A percentile compares a stretch with the other conserved stretches of the same genome.
These are phyloP conservation scores for Tetranychus truncatus DNA, from an alignment of 2,888 invertebrate genomes.

Conservation along the genomic window DNA sequence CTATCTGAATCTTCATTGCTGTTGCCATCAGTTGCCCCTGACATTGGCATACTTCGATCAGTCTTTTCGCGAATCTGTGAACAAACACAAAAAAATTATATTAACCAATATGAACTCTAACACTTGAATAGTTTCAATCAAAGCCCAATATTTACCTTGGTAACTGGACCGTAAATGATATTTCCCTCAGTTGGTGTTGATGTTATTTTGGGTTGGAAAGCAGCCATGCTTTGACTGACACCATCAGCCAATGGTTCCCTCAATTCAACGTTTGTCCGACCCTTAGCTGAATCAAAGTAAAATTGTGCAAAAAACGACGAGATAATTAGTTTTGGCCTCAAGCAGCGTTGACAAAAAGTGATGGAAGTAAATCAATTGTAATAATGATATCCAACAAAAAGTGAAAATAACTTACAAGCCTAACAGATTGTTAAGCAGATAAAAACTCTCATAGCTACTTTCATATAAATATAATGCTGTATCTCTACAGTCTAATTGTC, in stretches of 20 bases:
- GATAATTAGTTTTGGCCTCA: too few species aligned
- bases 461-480: too few species aligned
- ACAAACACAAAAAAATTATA: not conserved
- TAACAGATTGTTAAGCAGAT: too few species aligned
- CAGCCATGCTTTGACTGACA: conserved; percentile 94
- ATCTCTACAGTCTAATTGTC: too few species aligned
- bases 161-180: conserved; percentile 65
- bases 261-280: conserved; percentile 97
- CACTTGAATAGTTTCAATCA: conserved; percentile 1
- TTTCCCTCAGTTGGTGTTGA: conserved; percentile 42
- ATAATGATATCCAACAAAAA: too few species aligned
- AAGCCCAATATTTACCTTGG: conserved; percentile 49
- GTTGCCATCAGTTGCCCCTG: conserved; percentile 16
- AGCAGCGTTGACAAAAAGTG: too few species aligned
- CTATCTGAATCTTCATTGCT: not conserved
- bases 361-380: too few species aligned
- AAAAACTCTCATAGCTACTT: too few species aligned
- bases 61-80: conserved; percentile 67
- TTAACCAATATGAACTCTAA: not conserved
- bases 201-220: conserved; percentile 70
- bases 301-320: not conserved
- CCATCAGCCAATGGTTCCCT: conserved; percentile 95
- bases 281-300: conserved; percentile 58
- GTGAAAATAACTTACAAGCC: too few species aligned
- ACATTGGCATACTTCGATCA: conserved; percentile 72